A percentile compares a stretch with the other conserved stretches of the same genome.
Conservation (phyloP, 2,888 invertebrate genomes). For the Erebia palarica region DNA sequence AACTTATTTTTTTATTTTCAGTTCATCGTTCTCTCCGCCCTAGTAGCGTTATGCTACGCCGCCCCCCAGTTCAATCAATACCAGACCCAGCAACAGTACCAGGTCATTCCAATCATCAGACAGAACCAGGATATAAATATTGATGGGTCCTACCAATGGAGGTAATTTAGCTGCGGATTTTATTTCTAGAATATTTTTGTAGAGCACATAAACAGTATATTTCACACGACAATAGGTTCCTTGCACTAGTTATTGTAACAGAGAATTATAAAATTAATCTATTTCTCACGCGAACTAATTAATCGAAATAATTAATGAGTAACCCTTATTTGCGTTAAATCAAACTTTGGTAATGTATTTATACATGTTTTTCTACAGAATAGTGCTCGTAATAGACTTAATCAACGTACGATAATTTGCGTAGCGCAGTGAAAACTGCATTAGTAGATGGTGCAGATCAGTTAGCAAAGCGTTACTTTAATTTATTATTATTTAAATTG, state of each 20-base stretch:
- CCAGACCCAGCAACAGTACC: constrained; percentile 58
- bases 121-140: constrained; percentile 80
- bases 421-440: background rate
- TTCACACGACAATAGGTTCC: constrained; percentile 11
- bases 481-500: background rate
- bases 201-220: background rate
- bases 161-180: constrained; percentile 57
- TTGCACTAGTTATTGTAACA: background rate
- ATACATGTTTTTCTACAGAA: constrained; percentile 3
- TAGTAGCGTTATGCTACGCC: constrained; percentile 64
- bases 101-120: constrained; percentile 83
- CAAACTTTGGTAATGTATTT: constrained; percentile 10
- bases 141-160: constrained; percentile 84
- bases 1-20: constrained; percentile 47
- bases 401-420: background rate
- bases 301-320: background rate
- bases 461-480: background rate
- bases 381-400: background rate
- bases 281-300: constrained; percentile 14
- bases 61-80: constrained; percentile 53
- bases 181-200: background rate
- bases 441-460: background rate
- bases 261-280: background rate
- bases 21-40: constrained; percentile 66
- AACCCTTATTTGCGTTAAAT: background rate